A percentile compares a stretch with the other conserved stretches of the same genome.
phyloP scores from a whole-genome alignment of 1,140 invertebrate species.

The Oryctes rhinoceros region DNA sequence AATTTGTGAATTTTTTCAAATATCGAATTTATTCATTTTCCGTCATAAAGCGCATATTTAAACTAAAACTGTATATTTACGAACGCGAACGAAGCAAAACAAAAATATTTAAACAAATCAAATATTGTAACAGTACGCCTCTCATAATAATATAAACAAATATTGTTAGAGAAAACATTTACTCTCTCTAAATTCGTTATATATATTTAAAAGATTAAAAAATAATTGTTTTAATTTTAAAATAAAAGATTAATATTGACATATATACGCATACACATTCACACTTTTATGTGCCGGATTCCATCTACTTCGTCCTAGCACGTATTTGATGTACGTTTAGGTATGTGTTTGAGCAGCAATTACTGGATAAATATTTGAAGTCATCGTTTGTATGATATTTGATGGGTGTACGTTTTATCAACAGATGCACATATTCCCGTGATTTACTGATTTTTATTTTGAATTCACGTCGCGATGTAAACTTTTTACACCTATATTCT shows the following conservation, averaged over 20 bases:
- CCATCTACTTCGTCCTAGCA: background rate
- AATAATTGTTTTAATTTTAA: conserved; percentile 42
- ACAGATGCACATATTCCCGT: background rate
- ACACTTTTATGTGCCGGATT: background rate
- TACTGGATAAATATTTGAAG: conserved; percentile 40
- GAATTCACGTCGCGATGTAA: no score
- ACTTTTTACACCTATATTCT: background rate
- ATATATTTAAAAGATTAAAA: conserved; percentile 42
- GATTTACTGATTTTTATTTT: no score
- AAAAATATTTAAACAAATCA: conserved; percentile 40
- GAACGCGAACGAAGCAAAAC: conserved; percentile 1
- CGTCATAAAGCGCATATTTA: background rate
- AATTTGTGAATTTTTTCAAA: background rate
- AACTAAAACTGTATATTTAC: conserved; percentile 8
- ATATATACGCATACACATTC: background rate
- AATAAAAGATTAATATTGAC: conserved; percentile 42
- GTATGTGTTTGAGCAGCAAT: conserved; percentile 34
- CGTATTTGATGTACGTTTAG: conserved; percentile 25
- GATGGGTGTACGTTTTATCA: conserved; percentile 25
- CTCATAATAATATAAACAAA: conserved; percentile 41
- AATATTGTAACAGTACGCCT: conserved; percentile 33
- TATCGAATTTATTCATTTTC: background rate
- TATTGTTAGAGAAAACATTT: conserved; percentile 41
- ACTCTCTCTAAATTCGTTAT: conserved; percentile 38
- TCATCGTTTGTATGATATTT: conserved; percentile 36